These are phyloP conservation scores for Drosophila obscura DNA, from an alignment of 1,140 invertebrate genomes.

Conservation along the genomic window DNA sequence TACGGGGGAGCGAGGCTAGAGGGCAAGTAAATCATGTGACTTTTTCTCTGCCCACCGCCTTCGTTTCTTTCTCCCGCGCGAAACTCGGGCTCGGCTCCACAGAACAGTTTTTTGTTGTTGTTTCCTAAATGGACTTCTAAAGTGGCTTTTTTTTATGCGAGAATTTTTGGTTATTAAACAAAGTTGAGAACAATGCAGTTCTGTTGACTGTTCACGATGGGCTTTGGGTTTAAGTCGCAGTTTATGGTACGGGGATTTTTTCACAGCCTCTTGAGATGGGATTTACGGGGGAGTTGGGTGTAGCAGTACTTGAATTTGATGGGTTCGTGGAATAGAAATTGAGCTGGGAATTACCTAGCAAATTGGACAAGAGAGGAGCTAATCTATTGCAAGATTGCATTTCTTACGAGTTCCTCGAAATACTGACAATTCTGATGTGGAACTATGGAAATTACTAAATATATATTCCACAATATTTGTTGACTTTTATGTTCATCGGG, in stretches of 20 bases:
- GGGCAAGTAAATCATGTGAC: conserved; percentile 76
- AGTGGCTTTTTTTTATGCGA: conserved; percentile 61
- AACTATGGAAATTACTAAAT: conserved; percentile 6
- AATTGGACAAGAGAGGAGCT: neutral
- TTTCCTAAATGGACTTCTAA: conserved; percentile 36
- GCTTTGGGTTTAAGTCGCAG: conserved; percentile 38
- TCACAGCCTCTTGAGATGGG: conserved; percentile 1
- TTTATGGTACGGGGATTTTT: conserved; percentile 29
- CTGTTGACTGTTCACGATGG: conserved; percentile 40
- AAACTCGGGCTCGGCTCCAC: neutral
- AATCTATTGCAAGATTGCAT: conserved; percentile 16
- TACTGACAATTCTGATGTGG: conserved; percentile 24
- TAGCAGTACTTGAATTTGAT: conserved; percentile 11
- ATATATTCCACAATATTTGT: conserved; percentile 15
- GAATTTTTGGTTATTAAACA: conserved; percentile 66
- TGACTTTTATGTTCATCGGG: conserved; percentile 8
- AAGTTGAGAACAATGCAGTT: conserved; percentile 72
- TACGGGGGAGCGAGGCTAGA: conserved; percentile 8
- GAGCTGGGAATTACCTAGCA: conserved; percentile 36
- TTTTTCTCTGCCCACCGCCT: conserved; percentile 43
- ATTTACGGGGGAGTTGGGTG: conserved; percentile 10
- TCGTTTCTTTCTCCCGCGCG: too few relatives aligned
- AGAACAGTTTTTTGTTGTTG: conserved; percentile 27
- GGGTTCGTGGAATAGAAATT: conserved; percentile 31
- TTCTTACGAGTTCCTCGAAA: conserved; percentile 5